Base-by-base conservation (phyloP, 1,140 invertebrate genomes). In the Laupala kohalensis region DNA sequence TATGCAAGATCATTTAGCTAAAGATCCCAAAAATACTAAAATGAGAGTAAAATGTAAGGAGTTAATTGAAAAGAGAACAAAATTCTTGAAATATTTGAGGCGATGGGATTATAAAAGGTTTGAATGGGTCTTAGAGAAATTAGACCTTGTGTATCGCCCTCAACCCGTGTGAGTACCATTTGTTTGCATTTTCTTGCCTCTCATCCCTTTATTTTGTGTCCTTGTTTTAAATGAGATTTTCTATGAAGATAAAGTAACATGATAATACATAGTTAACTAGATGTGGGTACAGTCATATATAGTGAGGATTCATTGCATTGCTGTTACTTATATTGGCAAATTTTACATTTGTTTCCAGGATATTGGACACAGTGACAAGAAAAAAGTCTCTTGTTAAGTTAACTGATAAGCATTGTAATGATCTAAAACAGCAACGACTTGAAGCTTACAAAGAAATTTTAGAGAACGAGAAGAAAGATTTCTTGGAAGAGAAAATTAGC, bases 121-220 rank as follows among this genome's bases (percentile, higher is more conserved):
- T 79, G 91, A 94, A 79, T 95, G 92, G 91, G 75, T 95, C n/a
- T 76, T 95, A 9, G 90, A 94, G 75, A 86, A 88, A 77, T 79
- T 96, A 1, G 88, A 93, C 75, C 81, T 96, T 73, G 82, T 88
- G 62, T 95, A 91, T 76, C 89, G 89, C 77, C 86, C 86, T 26
- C 78, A 81, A 72, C 87, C 90, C 6, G 75, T 79, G 85, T 87
- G 85, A 80, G 82, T n/a, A n/a, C n/a, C n/a, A n/a, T n/a, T n/a
- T n/a, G n/a, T n/a, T n/a, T n/a, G n/a, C n/a, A n/a, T n/a, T n/a
- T n/a, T n/a, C n/a, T n/a, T n/a, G n/a, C n/a, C n/a, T n/a, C n/a
- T n/a, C n/a, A n/a, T n/a, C n/a, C n/a, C n/a, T n/a, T n/a, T n/a
- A n/a, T n/a, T n/a, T n/a, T n/a, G n/a, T n/a, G n/a, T n/a, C n/a